Conservation (phyloP, 1,140 invertebrate genomes). For the Magallana gigas region DNA sequence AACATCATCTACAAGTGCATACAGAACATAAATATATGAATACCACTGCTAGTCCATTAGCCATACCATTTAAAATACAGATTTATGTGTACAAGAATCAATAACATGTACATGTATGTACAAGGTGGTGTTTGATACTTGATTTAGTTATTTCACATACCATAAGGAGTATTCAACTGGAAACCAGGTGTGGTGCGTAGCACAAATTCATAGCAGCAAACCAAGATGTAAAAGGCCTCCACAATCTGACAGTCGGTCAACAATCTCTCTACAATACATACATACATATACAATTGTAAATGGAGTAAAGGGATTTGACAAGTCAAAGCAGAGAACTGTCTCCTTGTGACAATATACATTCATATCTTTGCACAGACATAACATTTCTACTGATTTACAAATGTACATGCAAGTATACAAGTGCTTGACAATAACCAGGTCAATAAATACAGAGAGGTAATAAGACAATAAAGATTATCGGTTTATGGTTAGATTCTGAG, state of each 20-base stretch:
- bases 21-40: neutral
- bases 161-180: conserved; percentile 64
- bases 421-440: neutral
- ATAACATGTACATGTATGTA: neutral
- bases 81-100: neutral
- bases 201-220: conserved; percentile 67
- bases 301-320: too few relatives aligned
- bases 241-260: conserved; percentile 59
- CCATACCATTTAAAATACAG: neutral
- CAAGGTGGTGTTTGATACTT: too few relatives aligned
- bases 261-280: conserved; percentile 51
- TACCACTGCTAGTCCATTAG: too few relatives aligned
- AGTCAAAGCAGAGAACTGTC: too few relatives aligned
- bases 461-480: too few relatives aligned
- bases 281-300: too few relatives aligned
- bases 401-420: neutral
- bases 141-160: conserved; percentile 43
- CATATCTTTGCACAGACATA: neutral
- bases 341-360: neutral
- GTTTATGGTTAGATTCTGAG: too few relatives aligned
- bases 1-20: conserved; percentile 48
- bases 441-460: neutral
- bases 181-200: conserved; percentile 63
- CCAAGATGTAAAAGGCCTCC: conserved; percentile 58
- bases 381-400: neutral